Evolutionary conservation across 2,113 vertebrate genomes (phyloP).

Genomic region (Laticauda laticaudata): DNA sequence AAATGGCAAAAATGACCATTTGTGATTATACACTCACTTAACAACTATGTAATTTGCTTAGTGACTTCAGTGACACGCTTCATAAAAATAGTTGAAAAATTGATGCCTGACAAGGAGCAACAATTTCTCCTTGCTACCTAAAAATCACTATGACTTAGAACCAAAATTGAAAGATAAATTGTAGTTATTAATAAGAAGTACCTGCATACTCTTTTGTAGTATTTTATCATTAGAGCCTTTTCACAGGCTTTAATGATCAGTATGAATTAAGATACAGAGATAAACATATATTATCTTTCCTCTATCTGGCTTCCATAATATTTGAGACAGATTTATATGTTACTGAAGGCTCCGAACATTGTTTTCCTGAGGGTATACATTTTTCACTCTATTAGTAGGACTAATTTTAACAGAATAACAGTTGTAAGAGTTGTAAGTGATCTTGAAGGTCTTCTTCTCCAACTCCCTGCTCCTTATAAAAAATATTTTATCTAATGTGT

Average conservation of each 20-base stretch:
- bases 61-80: no score
- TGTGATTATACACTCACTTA: no score
- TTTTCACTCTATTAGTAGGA: neutral
- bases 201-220: neutral
- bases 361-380: neutral
- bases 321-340: neutral
- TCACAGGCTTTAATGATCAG: slow-evolving; percentile 3
- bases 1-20: no score
- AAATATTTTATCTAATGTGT: neutral
- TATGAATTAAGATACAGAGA: neutral
- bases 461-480: neutral
- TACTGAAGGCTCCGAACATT: neutral
- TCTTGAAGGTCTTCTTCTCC: neutral
- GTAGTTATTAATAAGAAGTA: no score
- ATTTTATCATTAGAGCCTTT: neutral
- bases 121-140: no score
- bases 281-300: neutral
- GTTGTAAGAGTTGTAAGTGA: neutral
- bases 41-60: no score
- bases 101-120: no score
- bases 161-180: no score
- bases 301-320: neutral
- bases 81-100: no score
- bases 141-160: no score
- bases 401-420: neutral